Base-by-base conservation (phyloP, 1,140 invertebrate genomes). In the Cardiocondyla obscurior region DNA sequence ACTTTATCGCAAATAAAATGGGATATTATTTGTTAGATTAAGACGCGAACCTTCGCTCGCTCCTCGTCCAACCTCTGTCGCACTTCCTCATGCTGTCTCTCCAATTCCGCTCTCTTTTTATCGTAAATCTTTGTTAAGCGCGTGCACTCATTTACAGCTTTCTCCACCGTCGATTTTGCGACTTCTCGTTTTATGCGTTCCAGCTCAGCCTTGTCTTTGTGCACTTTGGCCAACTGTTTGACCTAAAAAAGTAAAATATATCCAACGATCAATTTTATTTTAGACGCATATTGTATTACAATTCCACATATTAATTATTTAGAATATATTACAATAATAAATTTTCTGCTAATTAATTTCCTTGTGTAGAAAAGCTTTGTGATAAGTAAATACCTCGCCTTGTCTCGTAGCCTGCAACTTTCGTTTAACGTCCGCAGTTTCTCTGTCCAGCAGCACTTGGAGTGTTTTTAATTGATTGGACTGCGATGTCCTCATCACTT, bases 141-240 rank as follows among this genome's bases (percentile, higher is more conserved):
- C 46, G 96, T 96, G 42, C 97, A 95, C 93, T 98, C 97, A 30
- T 96, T 96, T 44, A 98, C 97, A 36, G 97, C 97, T 81, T 97
- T 96, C 87, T 97, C 97, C 51, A 98, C 97, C 1, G 97, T 96
- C 55, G 96, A 95, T 81, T 95, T 96, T 19, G 95, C 95, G 2
- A 97, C 96, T 93, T 97, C 97, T 39, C 97, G 93, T 89, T 97
- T 97, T 92, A 97, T 96, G 86, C 96, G 95, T 82, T 92, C 96
- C 83, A 99, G 95, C 92, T 99, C 98, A 88, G 98, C 98, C 90
- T 98, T 97, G 91, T 99, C 98, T 88, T 95, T 96, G 90, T 97
- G 97, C 81, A 96, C 96, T 87, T 97, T 97, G 16, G 96, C 95
- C 62, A 98, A 93, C 39, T 95, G 95, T 92, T 98, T 98, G 51